Evolutionary conservation across 2,113 vertebrate genomes (phyloP).

Genomic region (Romanogobio albipinnatus): DNA sequence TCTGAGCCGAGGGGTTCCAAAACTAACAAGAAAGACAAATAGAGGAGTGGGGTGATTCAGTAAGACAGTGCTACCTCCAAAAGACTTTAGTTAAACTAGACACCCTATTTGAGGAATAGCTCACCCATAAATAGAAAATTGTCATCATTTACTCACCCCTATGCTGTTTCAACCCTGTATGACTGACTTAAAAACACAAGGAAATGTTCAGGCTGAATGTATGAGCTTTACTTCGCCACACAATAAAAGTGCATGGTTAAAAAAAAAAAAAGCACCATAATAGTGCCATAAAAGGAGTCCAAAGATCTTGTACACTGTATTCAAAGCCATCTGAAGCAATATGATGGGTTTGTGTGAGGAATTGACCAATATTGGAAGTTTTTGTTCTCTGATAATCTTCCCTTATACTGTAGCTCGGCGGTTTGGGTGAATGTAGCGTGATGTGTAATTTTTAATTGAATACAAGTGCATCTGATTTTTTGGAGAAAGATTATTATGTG

Average conservation of each 20-base stretch:
- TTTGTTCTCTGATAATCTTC: not conserved
- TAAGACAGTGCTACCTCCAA: conserved; percentile 15
- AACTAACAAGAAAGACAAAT: conserved; percentile 39
- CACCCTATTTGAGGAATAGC: conserved; percentile 4
- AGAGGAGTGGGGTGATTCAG: conserved; percentile 18
- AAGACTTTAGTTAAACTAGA: not conserved
- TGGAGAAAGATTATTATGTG: not conserved
- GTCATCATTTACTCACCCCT: not conserved
- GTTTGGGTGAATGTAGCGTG: not conserved
- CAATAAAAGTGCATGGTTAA: too few relatives aligned
- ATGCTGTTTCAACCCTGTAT: not conserved
- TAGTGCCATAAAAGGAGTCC: not conserved
- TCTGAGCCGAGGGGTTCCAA: conserved; percentile 17
- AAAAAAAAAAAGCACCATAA: not conserved
- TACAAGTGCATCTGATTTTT: not conserved
- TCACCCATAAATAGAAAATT: not conserved
- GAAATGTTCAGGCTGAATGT: conserved; percentile 6
- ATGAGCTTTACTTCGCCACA: not conserved
- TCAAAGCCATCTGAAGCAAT: not conserved
- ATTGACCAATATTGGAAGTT: not conserved
- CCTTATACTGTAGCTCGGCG: not conserved
- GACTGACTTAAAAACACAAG: not conserved
- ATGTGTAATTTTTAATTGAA: not conserved
- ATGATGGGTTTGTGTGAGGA: not conserved
- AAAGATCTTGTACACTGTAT: not conserved